These are phyloP conservation scores for Heliocidaris tuberculata DNA, from an alignment of 35 echinoderm and acorn worm species.

Conservation along the genomic window DNA sequence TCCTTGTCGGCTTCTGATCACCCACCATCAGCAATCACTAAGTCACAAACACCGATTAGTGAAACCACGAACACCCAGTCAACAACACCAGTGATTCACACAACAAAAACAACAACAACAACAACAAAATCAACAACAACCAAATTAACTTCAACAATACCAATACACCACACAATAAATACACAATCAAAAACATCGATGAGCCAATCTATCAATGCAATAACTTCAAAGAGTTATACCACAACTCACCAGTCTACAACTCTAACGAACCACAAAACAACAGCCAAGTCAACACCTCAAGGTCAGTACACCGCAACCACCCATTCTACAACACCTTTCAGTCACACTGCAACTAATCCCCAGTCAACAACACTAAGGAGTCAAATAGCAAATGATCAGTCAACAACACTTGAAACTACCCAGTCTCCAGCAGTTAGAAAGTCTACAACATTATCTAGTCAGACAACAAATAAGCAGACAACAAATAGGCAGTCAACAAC, in stretches of 20 bases:
- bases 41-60: background rate
- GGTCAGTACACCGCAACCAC: background rate
- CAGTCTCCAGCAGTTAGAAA: background rate
- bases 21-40: too few species aligned
- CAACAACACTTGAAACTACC: background rate
- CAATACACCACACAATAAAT: too few species aligned
- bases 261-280: background rate
- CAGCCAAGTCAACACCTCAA: background rate
- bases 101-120: background rate
- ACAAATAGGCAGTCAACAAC: background rate
- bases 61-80: slow-evolving; percentile 13
- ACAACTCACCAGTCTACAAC: background rate
- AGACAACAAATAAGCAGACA: background rate
- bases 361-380: background rate
- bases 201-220: too few species aligned
- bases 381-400: background rate
- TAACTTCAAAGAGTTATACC: too few species aligned
- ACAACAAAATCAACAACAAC: too few species aligned
- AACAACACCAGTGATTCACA: background rate
- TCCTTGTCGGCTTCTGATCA: too few species aligned
- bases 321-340: background rate
- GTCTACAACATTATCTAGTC: background rate
- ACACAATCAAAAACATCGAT: too few species aligned
- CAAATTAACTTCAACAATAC: too few species aligned
- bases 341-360: background rate